These are phyloP conservation scores for Grammomys surdaster DNA, from an alignment of 2,113 vertebrate genomes.

Conservation along the genomic window DNA sequence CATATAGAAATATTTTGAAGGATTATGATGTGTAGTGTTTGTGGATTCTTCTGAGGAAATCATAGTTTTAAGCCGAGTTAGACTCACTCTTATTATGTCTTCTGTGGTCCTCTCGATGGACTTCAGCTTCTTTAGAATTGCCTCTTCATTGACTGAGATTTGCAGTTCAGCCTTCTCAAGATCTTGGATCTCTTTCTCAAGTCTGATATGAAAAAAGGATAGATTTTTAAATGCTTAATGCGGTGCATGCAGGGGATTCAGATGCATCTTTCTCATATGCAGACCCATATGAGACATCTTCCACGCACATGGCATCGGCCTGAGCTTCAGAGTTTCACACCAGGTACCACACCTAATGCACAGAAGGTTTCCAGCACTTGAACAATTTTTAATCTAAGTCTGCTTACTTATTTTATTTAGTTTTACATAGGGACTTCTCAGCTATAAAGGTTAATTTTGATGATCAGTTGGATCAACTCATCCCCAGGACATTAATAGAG, in stretches of 20 bases:
- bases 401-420: background rate
- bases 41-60: conserved; percentile 1
- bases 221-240: background rate
- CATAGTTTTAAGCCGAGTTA: conserved; percentile 8
- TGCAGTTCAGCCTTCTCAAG: conserved; percentile 93
- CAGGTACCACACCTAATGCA: background rate
- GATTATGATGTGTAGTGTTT: background rate
- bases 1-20: conserved; percentile 12
- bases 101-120: conserved; percentile 94
- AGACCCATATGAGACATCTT: background rate
- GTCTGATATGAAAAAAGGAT: conserved; percentile 84
- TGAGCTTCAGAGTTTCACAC: background rate
- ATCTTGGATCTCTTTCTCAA: conserved; percentile 93
- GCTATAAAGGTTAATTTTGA: background rate
- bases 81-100: conserved; percentile 96
- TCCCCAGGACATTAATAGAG: background rate
- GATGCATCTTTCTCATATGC: background rate
- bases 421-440: background rate
- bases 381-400: background rate
- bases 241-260: background rate
- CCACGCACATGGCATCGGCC: background rate
- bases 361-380: background rate
- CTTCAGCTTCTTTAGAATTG: conserved; percentile 93
- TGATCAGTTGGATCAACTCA: background rate
- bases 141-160: conserved; percentile 93